A percentile compares a stretch with the other conserved stretches of the same genome.
Evolutionary conservation across 2,113 vertebrate genomes (phyloP).

Genomic region (Potamarius usumacintae): DNA sequence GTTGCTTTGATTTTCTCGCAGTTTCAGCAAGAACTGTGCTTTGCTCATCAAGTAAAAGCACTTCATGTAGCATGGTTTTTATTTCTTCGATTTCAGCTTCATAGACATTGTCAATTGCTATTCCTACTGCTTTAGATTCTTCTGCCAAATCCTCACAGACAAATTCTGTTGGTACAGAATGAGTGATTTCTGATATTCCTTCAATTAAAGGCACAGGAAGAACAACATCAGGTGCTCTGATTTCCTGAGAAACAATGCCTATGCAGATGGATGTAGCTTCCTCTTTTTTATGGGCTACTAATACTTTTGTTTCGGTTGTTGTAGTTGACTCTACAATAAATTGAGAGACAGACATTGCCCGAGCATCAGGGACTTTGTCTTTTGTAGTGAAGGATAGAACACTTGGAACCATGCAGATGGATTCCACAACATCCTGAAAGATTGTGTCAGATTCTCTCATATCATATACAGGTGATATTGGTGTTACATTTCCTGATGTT

Average conservation of each 20-base stretch:
- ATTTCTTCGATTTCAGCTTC: conserved; percentile 36
- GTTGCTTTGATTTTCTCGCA: conserved; percentile 9
- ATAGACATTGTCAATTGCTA: conserved; percentile 49
- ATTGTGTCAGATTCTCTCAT: conserved; percentile 71
- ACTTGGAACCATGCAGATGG: conserved; percentile 62
- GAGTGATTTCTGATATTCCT: conserved; percentile 53
- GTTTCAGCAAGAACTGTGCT: conserved; percentile 11
- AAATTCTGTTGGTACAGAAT: conserved; percentile 55
- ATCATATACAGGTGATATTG: conserved; percentile 71
- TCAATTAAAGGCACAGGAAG: conserved; percentile 47
- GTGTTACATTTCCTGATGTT: conserved; percentile 85
- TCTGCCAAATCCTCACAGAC: conserved; percentile 45
- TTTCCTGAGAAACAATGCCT: conserved; percentile 53
- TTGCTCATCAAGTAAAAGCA: neutral
- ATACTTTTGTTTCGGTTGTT: conserved; percentile 46
- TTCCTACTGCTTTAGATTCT: conserved; percentile 46
- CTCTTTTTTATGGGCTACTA: conserved; percentile 44
- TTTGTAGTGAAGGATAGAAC: conserved; percentile 47
- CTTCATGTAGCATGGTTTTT: conserved; percentile 7
- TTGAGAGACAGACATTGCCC: conserved; percentile 41
- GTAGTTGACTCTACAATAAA: conserved; percentile 53
- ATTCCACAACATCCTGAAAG: conserved; percentile 78
- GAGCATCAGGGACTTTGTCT: conserved; percentile 45
- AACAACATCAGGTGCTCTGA: conserved; percentile 47
- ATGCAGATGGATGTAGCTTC: conserved; percentile 52